phyloP scores from a whole-genome alignment of 92 coral and sea anemone genomes.

The Epizoanthus fatuus region DNA sequence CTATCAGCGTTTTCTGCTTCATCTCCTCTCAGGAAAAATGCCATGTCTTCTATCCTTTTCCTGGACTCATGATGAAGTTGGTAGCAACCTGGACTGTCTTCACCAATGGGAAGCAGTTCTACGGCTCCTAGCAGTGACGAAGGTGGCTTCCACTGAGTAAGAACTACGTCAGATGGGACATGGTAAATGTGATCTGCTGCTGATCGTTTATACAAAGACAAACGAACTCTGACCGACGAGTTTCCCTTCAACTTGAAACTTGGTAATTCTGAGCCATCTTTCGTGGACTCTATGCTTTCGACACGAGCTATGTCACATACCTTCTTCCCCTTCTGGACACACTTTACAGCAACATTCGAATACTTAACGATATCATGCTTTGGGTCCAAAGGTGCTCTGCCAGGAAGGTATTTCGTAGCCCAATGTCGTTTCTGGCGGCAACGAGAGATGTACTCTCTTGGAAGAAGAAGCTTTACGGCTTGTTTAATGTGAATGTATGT shows the following conservation, averaged over 20 bases:
- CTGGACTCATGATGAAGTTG: neutral
- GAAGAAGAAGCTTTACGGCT: constrained; percentile 54
- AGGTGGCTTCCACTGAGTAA: neutral
- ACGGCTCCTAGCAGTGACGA: constrained; percentile 9
- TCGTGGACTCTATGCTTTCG: constrained; percentile 41
- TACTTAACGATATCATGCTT: constrained; percentile 40
- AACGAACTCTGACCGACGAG: constrained; percentile 37
- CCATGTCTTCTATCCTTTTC: constrained; percentile 9
- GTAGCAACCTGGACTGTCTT: constrained; percentile 14
- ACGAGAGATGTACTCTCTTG: constrained; percentile 50
- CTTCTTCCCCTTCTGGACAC: neutral
- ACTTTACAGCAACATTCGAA: constrained; percentile 40
- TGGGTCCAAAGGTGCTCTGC: constrained; percentile 48
- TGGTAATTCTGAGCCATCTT: constrained; percentile 29
- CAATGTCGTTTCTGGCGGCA: constrained; percentile 46
- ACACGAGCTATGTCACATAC: constrained; percentile 19
- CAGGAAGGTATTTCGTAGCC: constrained; percentile 56
- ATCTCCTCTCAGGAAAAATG: constrained; percentile 19
- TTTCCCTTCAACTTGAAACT: constrained; percentile 30
- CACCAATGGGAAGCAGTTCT: constrained; percentile 27
- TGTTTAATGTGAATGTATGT: constrained; percentile 42
- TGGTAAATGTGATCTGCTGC: neutral
- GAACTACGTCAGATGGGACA: neutral
- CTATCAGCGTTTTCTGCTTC: neutral
- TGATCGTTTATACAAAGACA: constrained; percentile 11